phyloP scores from a whole-genome alignment of 2,113 vertebrate genomes.

The Neogale vison region DNA sequence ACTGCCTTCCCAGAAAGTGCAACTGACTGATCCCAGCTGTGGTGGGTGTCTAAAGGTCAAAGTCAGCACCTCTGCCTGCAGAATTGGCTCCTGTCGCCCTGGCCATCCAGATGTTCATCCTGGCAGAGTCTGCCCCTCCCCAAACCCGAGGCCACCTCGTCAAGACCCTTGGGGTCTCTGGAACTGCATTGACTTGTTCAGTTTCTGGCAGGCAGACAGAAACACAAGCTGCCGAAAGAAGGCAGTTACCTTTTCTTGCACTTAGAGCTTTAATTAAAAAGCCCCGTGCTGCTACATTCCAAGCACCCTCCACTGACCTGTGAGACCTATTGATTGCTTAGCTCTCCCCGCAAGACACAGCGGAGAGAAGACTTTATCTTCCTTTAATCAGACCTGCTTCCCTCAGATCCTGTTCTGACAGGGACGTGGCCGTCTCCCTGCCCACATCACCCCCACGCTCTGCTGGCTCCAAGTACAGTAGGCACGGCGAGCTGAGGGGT shows the following conservation, averaged over 20 bases:
- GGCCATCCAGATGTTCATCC: background rate
- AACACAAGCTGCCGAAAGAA: background rate
- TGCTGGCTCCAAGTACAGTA: background rate
- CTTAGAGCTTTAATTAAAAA: slow-evolving; percentile 68
- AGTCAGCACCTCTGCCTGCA: background rate
- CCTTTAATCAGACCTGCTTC: slow-evolving; percentile 48
- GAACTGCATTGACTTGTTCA: background rate
- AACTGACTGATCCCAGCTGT: background rate
- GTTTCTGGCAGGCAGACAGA: slow-evolving; percentile 46
- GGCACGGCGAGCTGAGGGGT: fast-evolving
- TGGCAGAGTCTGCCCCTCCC: background rate
- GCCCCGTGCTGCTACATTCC: background rate
- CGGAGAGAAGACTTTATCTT: slow-evolving; percentile 56
- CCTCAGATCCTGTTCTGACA: background rate
- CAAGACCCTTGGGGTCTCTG: background rate
- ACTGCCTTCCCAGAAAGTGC: background rate
- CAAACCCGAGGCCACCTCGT: background rate
- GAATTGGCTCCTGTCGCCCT: background rate
- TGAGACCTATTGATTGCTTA: slow-evolving; percentile 27
- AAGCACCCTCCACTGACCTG: slow-evolving; percentile 50
- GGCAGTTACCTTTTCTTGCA: background rate
- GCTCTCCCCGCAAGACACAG: background rate
- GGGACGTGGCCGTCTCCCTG: background rate
- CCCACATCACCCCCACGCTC: fast-evolving
- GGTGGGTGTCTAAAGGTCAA: background rate